Conservation (phyloP, 1,140 invertebrate species). For the Dryas iulia region DNA sequence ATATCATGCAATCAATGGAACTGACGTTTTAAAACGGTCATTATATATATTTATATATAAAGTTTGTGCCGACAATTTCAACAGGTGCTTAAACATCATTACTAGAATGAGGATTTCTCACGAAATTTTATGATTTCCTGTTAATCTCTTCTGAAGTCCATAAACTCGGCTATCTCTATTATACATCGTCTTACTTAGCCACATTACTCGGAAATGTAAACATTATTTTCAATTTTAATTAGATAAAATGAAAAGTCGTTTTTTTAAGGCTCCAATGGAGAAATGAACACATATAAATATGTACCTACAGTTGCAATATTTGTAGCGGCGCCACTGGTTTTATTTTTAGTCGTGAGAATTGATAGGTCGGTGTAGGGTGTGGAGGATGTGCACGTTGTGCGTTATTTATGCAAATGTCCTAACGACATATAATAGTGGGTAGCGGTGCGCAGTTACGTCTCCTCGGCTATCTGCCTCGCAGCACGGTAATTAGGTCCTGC, state of each 20-base stretch:
- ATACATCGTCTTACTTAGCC: slow-evolving; percentile 59
- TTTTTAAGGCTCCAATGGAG: not conserved
- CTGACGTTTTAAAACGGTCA: slow-evolving; percentile 22
- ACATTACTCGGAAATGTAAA: slow-evolving; percentile 47
- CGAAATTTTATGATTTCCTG: slow-evolving; percentile 77
- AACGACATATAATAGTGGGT: slow-evolving; percentile 76
- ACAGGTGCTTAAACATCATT: slow-evolving; percentile 48
- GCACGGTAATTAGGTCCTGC: slow-evolving; percentile 74
- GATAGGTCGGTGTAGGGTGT: slow-evolving; percentile 67
- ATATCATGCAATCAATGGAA: slow-evolving; percentile 46
- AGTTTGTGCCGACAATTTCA: slow-evolving; percentile 35
- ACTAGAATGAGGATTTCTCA: slow-evolving; percentile 60
- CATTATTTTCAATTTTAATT: slow-evolving; percentile 42
- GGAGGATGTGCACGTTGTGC: slow-evolving; percentile 45
- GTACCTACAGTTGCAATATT: not conserved
- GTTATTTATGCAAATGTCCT: slow-evolving; percentile 78
- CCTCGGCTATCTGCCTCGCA: slow-evolving; percentile 56
- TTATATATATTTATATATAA: slow-evolving; percentile 27
- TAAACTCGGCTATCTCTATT: slow-evolving; percentile 65
- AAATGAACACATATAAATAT: not conserved
- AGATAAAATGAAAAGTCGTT: slow-evolving; percentile 26
- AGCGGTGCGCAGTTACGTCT: slow-evolving; percentile 53
- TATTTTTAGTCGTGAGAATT: slow-evolving; percentile 71
- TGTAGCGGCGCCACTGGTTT: slow-evolving; percentile 47
- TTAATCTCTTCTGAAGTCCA: slow-evolving; percentile 53